Conservation (phyloP, 2,113 vertebrate genomes). For the Danionella cerebrum region DNA sequence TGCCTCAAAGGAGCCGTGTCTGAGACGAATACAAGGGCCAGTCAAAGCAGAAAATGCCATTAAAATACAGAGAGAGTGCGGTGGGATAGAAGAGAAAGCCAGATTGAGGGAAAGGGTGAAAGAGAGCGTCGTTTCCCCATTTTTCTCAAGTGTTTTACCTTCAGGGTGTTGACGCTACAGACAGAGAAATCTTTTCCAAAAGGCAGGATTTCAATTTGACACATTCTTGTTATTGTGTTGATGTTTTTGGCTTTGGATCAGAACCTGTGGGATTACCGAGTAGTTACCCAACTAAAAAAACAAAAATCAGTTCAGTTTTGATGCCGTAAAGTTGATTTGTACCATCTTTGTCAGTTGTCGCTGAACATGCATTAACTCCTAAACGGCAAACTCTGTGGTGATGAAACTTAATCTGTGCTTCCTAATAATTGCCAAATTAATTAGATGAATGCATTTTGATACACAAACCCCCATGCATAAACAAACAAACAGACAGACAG, state of each 20-base stretch:
- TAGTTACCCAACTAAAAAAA: background rate
- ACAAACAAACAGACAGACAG: background rate
- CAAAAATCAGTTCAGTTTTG: background rate
- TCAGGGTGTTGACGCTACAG: slow-evolving; percentile 28
- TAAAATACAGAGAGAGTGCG: slow-evolving; percentile 11
- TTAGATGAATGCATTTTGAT: too few relatives aligned
- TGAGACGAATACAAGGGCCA: slow-evolving; percentile 51
- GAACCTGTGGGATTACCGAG: background rate
- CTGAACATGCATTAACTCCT: too few relatives aligned
- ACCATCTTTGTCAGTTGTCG: too few relatives aligned
- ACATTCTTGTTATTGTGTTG: background rate
- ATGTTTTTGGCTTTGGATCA: slow-evolving; percentile 6
- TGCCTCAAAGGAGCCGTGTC: slow-evolving; percentile 38
- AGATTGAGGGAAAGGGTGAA: background rate
- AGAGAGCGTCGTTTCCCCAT: slow-evolving; percentile 1
- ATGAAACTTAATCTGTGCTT: too few relatives aligned
- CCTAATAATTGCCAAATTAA: too few relatives aligned
- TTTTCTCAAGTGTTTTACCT: slow-evolving; percentile 33
- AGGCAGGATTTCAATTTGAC: slow-evolving; percentile 24
- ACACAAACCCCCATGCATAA: too few relatives aligned
- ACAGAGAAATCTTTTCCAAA: slow-evolving; percentile 16
- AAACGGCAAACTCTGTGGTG: too few relatives aligned
- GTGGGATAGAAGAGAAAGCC: background rate
- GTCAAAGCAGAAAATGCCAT: slow-evolving; percentile 32
- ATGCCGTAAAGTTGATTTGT: too few relatives aligned